Conservation (phyloP, 1,140 invertebrate species). For the Drosophila mayri region DNA sequence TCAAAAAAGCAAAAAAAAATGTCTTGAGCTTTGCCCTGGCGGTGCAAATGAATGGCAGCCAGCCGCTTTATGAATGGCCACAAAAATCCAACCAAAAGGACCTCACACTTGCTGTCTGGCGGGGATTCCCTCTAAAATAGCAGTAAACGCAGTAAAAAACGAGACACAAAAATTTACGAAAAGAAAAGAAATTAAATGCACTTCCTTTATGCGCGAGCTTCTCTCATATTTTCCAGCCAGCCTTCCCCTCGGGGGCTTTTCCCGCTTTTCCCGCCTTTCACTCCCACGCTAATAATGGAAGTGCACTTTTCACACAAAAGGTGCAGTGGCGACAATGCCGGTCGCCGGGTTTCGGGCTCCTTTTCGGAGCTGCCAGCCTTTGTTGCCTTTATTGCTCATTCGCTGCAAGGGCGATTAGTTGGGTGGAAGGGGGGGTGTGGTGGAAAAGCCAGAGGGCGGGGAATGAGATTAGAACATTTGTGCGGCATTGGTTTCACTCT, state of each 20-base stretch:
- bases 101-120: constrained; percentile 19
- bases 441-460: not conserved
- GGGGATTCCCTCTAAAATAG: constrained; percentile 7
- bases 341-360: constrained; percentile 14
- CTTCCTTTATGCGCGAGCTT: constrained; percentile 72
- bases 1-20: not conserved
- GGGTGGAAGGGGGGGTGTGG: not conserved
- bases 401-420: constrained; percentile 75
- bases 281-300: constrained; percentile 74
- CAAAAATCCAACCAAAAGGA: constrained; percentile 35
- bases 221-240: constrained; percentile 58
- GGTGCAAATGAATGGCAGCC: constrained; percentile 52
- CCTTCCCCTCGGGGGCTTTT: not conserved
- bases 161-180: constrained; percentile 4
- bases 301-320: constrained; percentile 83
- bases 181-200: constrained; percentile 83
- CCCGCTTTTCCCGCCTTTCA: too few species aligned
- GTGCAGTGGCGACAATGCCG: constrained; percentile 73
- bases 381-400: constrained; percentile 78
- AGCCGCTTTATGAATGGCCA: constrained; percentile 72
- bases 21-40: not conserved
- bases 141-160: not conserved
- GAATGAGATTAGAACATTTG: constrained; percentile 74
- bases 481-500: constrained; percentile 63
- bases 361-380: not conserved